Conservation (phyloP, 2,113 vertebrate genomes). For the Eptatretus burgeri region DNA sequence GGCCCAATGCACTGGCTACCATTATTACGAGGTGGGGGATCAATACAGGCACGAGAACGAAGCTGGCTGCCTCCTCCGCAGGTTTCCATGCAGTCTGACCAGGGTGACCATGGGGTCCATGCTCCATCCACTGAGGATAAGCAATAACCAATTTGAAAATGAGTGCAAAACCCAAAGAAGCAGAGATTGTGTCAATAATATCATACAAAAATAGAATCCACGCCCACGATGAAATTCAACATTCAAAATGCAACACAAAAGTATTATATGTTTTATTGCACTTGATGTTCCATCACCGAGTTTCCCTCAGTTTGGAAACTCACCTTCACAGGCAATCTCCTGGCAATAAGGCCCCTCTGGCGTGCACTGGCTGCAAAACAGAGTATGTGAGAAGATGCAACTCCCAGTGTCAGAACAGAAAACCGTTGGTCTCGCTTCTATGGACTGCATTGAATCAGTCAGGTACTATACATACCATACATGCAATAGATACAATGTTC, state of each 20-base stretch:
- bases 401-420: background rate
- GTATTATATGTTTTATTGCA: no score
- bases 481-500: no score
- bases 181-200: no score
- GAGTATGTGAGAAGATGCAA: background rate
- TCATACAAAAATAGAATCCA: no score
- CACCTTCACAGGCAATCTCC: conserved; percentile 30
- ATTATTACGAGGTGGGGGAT: conserved; percentile 21
- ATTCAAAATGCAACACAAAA: no score
- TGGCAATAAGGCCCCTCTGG: conserved; percentile 42
- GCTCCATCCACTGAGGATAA: conserved; percentile 20
- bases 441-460: no score
- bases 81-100: conserved; percentile 38
- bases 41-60: conserved; percentile 27
- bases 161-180: no score
- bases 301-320: conserved; percentile 9
- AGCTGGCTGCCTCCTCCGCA: conserved; percentile 26
- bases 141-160: no score
- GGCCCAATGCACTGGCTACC: conserved; percentile 23
- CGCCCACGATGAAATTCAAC: no score
- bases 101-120: conserved; percentile 50
- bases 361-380: conserved; percentile 29
- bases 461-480: no score
- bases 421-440: background rate
- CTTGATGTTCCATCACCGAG: no score